phyloP scores from a whole-genome alignment of 2,888 invertebrate species.

The Machimus rusticus region DNA sequence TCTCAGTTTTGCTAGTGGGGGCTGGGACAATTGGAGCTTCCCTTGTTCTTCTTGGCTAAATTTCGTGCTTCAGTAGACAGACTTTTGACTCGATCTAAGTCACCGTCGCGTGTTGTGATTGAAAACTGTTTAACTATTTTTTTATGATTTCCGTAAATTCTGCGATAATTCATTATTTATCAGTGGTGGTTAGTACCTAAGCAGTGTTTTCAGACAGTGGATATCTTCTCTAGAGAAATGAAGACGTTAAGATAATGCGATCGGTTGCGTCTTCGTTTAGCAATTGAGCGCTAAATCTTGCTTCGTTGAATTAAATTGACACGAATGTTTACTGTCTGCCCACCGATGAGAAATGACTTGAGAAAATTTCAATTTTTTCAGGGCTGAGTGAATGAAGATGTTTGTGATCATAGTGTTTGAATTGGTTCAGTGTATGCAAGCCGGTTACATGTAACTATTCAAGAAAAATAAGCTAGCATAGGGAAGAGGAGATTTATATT shows the following conservation, averaged over 20 bases:
- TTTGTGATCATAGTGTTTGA: not conserved
- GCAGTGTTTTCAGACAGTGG: not conserved
- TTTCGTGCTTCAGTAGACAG: not conserved
- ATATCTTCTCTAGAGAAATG: not conserved
- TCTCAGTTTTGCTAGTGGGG: constrained; percentile 2
- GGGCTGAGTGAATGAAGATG: not conserved
- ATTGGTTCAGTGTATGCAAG: not conserved
- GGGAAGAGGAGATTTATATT: not conserved
- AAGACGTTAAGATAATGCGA: not conserved
- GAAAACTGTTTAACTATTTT: not conserved
- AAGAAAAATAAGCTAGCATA: not conserved
- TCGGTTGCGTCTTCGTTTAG: constrained; percentile 3
- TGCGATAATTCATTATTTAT: not conserved
- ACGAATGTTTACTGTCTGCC: not conserved
- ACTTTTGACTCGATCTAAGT: not conserved
- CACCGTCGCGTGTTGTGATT: not conserved
- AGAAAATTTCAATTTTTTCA: not conserved
- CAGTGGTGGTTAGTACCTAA: constrained; percentile 3
- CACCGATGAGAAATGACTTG: not conserved
- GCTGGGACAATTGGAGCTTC: constrained; percentile 1
- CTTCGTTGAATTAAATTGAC: not conserved
- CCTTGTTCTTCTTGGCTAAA: not conserved
- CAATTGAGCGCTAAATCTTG: not conserved
- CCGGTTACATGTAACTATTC: not conserved
- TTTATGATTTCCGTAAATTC: not conserved